Base-by-base conservation (phyloP, 2,888 invertebrate species). In the Ectobius pallidus region DNA sequence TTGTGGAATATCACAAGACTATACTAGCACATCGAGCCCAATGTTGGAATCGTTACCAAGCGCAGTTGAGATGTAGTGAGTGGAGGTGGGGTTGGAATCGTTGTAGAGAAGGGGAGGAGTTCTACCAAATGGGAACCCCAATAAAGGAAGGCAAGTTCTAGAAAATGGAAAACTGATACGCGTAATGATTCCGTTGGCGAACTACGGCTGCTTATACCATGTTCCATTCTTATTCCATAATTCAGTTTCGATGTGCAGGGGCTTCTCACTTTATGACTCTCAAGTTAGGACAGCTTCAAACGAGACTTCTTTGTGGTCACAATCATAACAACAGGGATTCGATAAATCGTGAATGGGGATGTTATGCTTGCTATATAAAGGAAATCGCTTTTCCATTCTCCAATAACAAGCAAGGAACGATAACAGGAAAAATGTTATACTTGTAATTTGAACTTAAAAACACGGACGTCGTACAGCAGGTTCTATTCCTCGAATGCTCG, bases 151-250 rank as follows among this genome's bases (percentile, higher is more conserved):
- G 65, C 65, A 65, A 65, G 27, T 65, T 65, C 46, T 65, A 44
- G 65, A 65, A 65, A 65, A 65, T 65, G 65, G 65, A 65, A 65
- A 65, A 65, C 65, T 65, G 65, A 65, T 65, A 65, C 46, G 27
- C 46, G 25, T 65, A 65, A 65, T 65, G 65, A 65, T 46, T 65
- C 27, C 18, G 42, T 65, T 58, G 4, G 58, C 30, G 52, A 52
- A 52, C 18, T 49, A 18, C 4, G 20, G 3, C n/a, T 25, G 27
- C 11, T 27, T 55, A 27, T 55, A 25, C 14, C 27, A n/a, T n/a
- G 58, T 30, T 11, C 58, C 32, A 58, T 58, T 58, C 58, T 32
- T 58, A 16, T 30, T 58, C 58, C 27, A 55, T 58, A 58, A 58
- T 16, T 58, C 32, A 58, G 52, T 25, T 25, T 11, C 27, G 49